Base-by-base conservation (phyloP, 2,888 invertebrate genomes). In the Caenorhabditis wallacei region DNA sequence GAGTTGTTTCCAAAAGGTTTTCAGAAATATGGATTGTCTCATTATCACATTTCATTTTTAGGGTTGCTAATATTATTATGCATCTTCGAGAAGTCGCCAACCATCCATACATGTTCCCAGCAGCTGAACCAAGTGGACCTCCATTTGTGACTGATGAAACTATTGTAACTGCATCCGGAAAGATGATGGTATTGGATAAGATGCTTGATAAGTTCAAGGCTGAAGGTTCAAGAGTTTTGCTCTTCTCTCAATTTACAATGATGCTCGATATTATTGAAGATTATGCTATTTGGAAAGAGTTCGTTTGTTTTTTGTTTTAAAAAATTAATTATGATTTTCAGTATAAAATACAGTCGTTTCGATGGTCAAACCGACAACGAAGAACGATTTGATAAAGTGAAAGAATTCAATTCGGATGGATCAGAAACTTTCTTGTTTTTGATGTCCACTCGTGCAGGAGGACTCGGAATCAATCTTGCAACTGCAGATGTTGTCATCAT, bases 401-500 rank as follows among this genome's bases (percentile, higher is more conserved):
- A 2, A 2, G 54, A 64, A 4, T 75, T 46, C 66, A 75, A 75
- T 18, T 16, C 66, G 4, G 57, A 56, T 10, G n/a, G n/a, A n/a
- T 78, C 82, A 35, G 53, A 79, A 51, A 72, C 48, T 22, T 82
- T 82, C 51, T 40, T 78, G 16, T 83, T 79, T 43, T 26, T 83
- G 63, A 46, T 83, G 72, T 79, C 79, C 11, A 83, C 82, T 26
- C 63, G 82, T 56, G 61, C 82, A 1, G 82, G 82, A 2, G 82
- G 82, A 20, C 46, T 83, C 26, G 82, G 82, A 37, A 79, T 83
- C 75, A 83, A 83, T 64, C 56, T 83, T n/a, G n/a, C n/a, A 26
- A 76, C 82, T 13, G 57, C 79, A 1, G 82, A 26, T n/a, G n/a
- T n/a, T n/a, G n/a, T n/a, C n/a, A n/a, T n/a, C n/a, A n/a, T n/a